These are phyloP conservation scores for Lypha dubia DNA, from an alignment of 2,888 invertebrate species.

Conservation along the genomic window DNA sequence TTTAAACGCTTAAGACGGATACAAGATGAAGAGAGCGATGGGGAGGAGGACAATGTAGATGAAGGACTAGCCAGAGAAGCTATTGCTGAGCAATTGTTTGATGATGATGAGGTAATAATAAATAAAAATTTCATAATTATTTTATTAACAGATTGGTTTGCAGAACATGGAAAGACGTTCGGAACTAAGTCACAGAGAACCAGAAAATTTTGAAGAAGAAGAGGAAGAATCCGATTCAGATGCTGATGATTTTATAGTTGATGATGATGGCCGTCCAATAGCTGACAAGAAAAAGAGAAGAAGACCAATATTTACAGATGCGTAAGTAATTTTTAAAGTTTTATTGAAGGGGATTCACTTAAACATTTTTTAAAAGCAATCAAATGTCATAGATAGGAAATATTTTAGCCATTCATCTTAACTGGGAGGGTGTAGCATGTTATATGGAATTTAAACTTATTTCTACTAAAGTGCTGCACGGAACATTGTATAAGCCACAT, in stretches of 20 bases:
- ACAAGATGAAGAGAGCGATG: slow-evolving; percentile 96
- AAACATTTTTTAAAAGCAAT: neutral
- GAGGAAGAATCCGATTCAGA: slow-evolving; percentile 93
- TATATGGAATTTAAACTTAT: no score
- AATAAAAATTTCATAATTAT: neutral
- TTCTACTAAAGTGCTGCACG: no score
- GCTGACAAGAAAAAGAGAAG: slow-evolving; percentile 91
- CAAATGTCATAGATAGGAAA: neutral
- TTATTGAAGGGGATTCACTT: neutral
- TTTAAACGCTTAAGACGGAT: slow-evolving; percentile 93
- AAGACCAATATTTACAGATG: slow-evolving; percentile 93
- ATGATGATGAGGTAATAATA: slow-evolving; percentile 88
- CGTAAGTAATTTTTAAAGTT: slow-evolving; percentile 86
- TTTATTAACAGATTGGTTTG: neutral
- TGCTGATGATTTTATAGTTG: slow-evolving; percentile 98
- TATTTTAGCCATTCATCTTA: no score
- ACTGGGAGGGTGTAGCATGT: no score
- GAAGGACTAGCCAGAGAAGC: slow-evolving; percentile 92
- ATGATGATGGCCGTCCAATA: slow-evolving; percentile 95
- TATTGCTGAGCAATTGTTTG: slow-evolving; percentile 94
- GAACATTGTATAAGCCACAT: no score
- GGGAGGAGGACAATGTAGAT: slow-evolving; percentile 90
- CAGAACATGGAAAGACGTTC: slow-evolving; percentile 92
- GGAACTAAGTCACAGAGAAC: slow-evolving; percentile 87
- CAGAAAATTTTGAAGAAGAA: slow-evolving; percentile 86